phyloP scores from a whole-genome alignment of 2,888 invertebrate genomes.

The Sympetrum striolatum region DNA sequence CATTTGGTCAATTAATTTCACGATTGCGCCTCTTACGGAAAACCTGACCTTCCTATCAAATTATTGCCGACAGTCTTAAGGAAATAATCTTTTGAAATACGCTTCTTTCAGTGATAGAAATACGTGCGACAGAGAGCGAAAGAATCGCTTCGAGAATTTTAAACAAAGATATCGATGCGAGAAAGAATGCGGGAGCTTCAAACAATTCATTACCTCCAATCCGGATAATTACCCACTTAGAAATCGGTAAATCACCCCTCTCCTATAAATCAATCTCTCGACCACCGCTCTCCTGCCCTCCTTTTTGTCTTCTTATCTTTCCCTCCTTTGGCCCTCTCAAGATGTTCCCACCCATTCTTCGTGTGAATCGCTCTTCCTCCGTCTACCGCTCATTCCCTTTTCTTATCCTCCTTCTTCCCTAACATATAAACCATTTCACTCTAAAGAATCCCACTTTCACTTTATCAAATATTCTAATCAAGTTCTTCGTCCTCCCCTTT shows the following conservation, averaged over 20 bases:
- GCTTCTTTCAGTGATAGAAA: too few species aligned
- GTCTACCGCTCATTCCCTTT: not conserved
- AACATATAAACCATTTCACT: too few species aligned
- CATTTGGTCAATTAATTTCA: too few species aligned
- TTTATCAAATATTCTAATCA: not conserved
- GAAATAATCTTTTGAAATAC: too few species aligned
- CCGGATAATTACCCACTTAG: conserved; percentile 3
- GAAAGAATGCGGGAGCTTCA: not conserved
- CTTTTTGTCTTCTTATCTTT: not conserved
- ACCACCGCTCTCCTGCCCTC: not conserved
- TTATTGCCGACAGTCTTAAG: too few species aligned
- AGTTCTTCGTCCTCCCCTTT: not conserved
- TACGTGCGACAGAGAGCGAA: not conserved
- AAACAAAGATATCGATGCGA: not conserved
- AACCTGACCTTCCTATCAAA: too few species aligned
- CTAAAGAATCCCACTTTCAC: not conserved
- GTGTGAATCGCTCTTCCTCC: not conserved
- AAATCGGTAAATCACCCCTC: not conserved
- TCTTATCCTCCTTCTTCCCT: too few species aligned
- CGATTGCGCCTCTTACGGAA: too few species aligned
- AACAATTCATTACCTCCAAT: conserved; percentile 11
- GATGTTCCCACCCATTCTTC: not conserved
- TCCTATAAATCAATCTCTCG: not conserved
- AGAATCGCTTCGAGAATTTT: not conserved
- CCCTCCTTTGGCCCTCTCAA: not conserved